These are phyloP conservation scores for Fulmarus glacialis DNA, from an alignment of 2,113 vertebrate species.

Conservation along the genomic window DNA sequence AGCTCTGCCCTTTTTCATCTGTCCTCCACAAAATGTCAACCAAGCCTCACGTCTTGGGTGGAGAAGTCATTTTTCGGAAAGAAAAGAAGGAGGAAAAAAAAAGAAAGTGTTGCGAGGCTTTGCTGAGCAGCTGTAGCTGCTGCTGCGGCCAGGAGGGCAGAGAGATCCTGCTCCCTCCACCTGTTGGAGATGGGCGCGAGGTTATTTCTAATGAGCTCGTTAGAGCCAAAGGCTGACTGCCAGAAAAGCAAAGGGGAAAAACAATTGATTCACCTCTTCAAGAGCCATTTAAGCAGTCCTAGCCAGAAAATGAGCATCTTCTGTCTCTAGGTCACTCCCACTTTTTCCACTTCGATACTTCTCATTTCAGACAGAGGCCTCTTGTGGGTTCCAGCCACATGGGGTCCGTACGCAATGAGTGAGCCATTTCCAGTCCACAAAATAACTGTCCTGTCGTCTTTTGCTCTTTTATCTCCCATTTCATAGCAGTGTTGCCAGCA, in stretches of 20 bases:
- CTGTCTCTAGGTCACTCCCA: neutral
- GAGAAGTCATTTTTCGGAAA: neutral
- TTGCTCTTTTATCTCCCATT: neutral
- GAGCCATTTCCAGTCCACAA: neutral
- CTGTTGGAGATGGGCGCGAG: neutral
- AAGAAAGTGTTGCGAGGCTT: neutral
- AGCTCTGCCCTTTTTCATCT: slow-evolving; percentile 10
- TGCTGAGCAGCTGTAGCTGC: neutral
- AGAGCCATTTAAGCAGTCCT: neutral
- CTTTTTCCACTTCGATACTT: neutral
- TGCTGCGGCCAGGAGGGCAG: neutral
- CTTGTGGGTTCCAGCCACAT: neutral
- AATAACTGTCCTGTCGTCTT: neutral
- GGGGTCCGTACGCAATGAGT: neutral
- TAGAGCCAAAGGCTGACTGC: neutral
- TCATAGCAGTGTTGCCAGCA: neutral
- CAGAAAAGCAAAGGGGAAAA: neutral
- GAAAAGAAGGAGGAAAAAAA: neutral
- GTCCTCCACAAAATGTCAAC: neutral
- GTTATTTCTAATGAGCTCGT: neutral
- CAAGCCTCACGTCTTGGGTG: neutral
- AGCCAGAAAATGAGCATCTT: neutral
- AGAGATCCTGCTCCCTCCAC: neutral
- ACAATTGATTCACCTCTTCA: neutral
- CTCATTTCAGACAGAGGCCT: neutral